A percentile compares a stretch with the other conserved stretches of the same genome.
phyloP scores from a whole-genome alignment of 2,113 vertebrate species.

The Corydoras sp. region DNA sequence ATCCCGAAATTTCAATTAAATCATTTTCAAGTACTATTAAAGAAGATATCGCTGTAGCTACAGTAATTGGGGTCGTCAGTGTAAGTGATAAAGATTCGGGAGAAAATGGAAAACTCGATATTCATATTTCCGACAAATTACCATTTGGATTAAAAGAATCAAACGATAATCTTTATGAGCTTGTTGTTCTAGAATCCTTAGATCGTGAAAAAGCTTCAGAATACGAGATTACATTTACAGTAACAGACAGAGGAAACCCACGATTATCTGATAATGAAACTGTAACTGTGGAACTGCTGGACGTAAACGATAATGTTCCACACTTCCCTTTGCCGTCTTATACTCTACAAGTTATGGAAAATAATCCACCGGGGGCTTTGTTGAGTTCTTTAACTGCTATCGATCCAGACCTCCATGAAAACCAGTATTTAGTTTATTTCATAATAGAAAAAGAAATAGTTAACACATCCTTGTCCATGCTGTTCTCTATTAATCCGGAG shows the following conservation, averaged over 20 bases:
- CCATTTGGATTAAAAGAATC: constrained; percentile 42
- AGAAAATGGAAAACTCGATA: constrained; percentile 59
- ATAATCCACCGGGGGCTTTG: constrained; percentile 38
- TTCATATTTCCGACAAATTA: constrained; percentile 40
- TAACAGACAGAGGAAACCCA: constrained; percentile 46
- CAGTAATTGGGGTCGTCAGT: constrained; percentile 63
- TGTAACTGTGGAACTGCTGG: constrained; percentile 22
- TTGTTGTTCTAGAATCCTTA: constrained; percentile 42
- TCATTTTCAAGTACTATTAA: too few relatives aligned
- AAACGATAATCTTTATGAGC: constrained; percentile 41
- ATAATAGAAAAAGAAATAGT: constrained; percentile 60
- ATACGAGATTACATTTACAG: constrained; percentile 46
- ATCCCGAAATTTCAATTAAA: too few relatives aligned
- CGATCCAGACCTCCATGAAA: constrained; percentile 66
- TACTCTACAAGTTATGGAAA: constrained; percentile 30
- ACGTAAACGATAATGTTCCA: constrained; percentile 42
- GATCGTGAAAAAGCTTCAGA: constrained; percentile 46
- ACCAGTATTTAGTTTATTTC: constrained; percentile 66
- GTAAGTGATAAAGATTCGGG: constrained; percentile 61
- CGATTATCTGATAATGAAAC: constrained; percentile 46
- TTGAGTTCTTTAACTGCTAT: constrained; percentile 42
- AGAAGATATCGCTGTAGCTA: constrained; percentile 32
- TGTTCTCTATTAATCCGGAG: constrained; percentile 65
- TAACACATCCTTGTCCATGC: constrained; percentile 46
- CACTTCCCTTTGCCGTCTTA: constrained; percentile 33